A percentile compares a stretch with the other conserved stretches of the same genome.
Evolutionary conservation across 92 coral and sea anemone species (phyloP).

Genomic region (Porites lobata): DNA sequence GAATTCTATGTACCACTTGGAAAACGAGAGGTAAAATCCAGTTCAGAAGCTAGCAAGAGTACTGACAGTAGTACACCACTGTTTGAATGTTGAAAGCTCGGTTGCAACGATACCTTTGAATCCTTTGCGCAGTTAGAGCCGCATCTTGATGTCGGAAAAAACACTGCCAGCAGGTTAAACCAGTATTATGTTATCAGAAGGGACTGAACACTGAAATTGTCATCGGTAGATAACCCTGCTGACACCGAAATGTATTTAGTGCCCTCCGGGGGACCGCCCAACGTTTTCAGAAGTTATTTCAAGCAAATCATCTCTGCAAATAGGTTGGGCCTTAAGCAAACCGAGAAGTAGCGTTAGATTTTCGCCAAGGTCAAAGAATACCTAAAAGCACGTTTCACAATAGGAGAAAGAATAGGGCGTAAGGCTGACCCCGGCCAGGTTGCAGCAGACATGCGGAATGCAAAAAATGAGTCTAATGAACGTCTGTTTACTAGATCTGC

Average conservation of each 20-base stretch:
- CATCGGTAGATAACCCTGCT: slow-evolving; percentile 55
- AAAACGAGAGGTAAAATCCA: slow-evolving; percentile 54
- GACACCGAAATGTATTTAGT: slow-evolving; percentile 23
- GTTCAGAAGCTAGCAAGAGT: slow-evolving; percentile 23
- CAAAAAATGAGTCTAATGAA: slow-evolving; percentile 47
- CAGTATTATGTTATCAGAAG: slow-evolving; percentile 74
- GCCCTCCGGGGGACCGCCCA: slow-evolving; percentile 2
- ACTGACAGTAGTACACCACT: slow-evolving; percentile 42
- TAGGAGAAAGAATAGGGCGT: slow-evolving; percentile 79
- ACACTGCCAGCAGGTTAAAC: slow-evolving; percentile 48
- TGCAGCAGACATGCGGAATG: slow-evolving; percentile 71
- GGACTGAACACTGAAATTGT: slow-evolving; percentile 77
- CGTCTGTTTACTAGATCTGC: slow-evolving; percentile 73
- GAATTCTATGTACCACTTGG: slow-evolving; percentile 55
- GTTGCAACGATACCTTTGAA: slow-evolving; percentile 70
- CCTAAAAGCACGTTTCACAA: slow-evolving; percentile 72
- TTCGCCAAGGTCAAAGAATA: slow-evolving; percentile 75
- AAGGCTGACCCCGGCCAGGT: slow-evolving; percentile 78
- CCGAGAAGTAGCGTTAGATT: slow-evolving; percentile 70
- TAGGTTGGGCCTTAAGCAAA: slow-evolving; percentile 79
- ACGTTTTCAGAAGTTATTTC: slow-evolving; percentile 6
- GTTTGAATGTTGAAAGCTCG: slow-evolving; percentile 70
- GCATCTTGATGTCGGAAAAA: slow-evolving; percentile 78
- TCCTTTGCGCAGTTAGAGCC: slow-evolving; percentile 65
- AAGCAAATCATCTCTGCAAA: slow-evolving; percentile 47